Evolutionary conservation across 2,888 invertebrate species (phyloP).

Genomic region (Galeopsomyia nigrocyanea): DNA sequence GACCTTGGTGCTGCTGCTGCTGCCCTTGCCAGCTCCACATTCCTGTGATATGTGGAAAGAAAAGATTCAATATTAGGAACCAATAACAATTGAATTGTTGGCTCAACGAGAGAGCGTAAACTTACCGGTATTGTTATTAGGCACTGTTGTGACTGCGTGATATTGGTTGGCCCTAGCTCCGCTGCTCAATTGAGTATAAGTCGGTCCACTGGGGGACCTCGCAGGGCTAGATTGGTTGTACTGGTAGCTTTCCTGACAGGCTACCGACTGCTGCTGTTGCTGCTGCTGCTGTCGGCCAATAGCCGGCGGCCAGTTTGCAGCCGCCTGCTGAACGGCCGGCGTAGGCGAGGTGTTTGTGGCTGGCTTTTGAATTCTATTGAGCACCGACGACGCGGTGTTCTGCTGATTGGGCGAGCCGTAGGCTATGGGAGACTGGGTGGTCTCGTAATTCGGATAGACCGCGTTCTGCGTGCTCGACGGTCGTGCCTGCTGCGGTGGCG

Average conservation of each 20-base stretch:
- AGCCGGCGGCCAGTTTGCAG: slow-evolving; percentile 43
- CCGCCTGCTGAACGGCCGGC: slow-evolving; percentile 77
- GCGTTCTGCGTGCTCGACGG: slow-evolving; percentile 80
- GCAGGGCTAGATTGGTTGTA: slow-evolving; percentile 83
- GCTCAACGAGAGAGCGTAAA: background rate
- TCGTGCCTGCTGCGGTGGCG: slow-evolving; percentile 73
- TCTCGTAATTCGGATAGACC: slow-evolving; percentile 81
- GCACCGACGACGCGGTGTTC: slow-evolving; percentile 73
- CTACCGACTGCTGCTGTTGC: slow-evolving; percentile 74
- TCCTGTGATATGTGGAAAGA: slow-evolving; percentile 65
- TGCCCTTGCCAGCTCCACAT: slow-evolving; percentile 85
- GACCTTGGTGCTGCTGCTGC: slow-evolving; percentile 62
- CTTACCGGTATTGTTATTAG: slow-evolving; percentile 67
- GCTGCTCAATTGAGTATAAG: slow-evolving; percentile 83
- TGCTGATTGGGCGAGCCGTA: slow-evolving; percentile 76
- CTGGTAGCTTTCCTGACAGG: slow-evolving; percentile 78
- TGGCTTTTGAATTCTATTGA: slow-evolving; percentile 78
- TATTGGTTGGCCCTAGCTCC: slow-evolving; percentile 73
- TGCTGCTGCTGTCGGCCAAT: slow-evolving; percentile 65
- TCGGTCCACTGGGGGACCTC: slow-evolving; percentile 86
- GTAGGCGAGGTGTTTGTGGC: slow-evolving; percentile 79
- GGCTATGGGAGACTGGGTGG: slow-evolving; percentile 80
- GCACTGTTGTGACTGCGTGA: slow-evolving; percentile 69
- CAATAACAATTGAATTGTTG: background rate
- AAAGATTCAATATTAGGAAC: background rate